Evolutionary conservation across 2,888 invertebrate species (phyloP).

Genomic region (Drosophila colorata): DNA sequence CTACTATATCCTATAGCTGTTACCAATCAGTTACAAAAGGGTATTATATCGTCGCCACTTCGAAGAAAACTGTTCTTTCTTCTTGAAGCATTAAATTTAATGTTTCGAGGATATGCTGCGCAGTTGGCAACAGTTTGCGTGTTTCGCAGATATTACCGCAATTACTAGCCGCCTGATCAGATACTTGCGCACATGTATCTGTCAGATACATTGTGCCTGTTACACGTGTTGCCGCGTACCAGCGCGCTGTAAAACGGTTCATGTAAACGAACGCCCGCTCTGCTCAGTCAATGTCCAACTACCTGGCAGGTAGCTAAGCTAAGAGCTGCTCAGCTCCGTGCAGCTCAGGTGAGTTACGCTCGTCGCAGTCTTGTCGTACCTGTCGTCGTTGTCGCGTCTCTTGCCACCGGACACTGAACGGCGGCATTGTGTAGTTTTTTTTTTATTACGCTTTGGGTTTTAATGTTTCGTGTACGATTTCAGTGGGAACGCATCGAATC

Average conservation of each 20-base stretch:
- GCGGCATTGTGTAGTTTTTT: conserved; percentile 36
- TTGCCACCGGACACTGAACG: conserved; percentile 22
- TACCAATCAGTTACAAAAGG: neutral
- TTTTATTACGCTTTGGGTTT: conserved; percentile 31
- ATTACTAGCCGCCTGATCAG: conserved; percentile 62
- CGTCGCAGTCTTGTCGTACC: conserved; percentile 67
- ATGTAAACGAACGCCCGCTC: conserved; percentile 52
- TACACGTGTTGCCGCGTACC: conserved; percentile 68
- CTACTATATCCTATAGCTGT: too few relatives aligned
- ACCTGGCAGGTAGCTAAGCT: conserved; percentile 49
- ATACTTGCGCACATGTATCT: conserved; percentile 56
- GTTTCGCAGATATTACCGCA: conserved; percentile 67
- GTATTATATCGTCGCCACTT: neutral
- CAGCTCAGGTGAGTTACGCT: conserved; percentile 29
- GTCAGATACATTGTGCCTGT: conserved; percentile 52
- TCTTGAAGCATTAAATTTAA: conserved; percentile 40
- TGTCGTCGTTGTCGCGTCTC: conserved; percentile 69
- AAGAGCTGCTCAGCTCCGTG: conserved; percentile 17
- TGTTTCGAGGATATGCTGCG: conserved; percentile 19
- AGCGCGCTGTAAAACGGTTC: conserved; percentile 35
- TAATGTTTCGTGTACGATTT: conserved; percentile 39
- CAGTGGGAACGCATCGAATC: conserved; percentile 53
- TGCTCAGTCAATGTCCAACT: conserved; percentile 39
- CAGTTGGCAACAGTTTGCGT: conserved; percentile 49
- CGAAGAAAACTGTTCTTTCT: neutral